Base-by-base conservation (phyloP, 2,113 vertebrate species). In the Cepphus grylle region DNA sequence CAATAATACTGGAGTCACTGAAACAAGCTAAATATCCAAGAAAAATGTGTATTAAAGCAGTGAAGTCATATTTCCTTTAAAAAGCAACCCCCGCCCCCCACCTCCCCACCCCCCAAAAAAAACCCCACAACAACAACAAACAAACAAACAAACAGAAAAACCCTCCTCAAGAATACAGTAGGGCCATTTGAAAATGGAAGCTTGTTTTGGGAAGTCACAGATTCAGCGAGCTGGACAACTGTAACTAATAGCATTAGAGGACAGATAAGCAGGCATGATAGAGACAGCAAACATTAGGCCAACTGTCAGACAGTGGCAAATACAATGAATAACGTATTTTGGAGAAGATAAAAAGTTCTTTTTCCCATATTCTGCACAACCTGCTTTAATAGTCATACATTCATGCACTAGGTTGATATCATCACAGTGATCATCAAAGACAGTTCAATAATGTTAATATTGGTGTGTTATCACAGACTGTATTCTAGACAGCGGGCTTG, bases 21-120 rank as follows among this genome's bases (percentile, higher is more conserved):
- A 85, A 93, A 86, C 26, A 67, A 96, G 47, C 47, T 93, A 74
- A 94, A 67, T 91, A 84, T 72, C 81, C 45, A 78, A 83, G 80
- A 90, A 91, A 83, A 86, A 67, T 0, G 6, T 71, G 23, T 40
- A 43, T 81, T 86, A 47, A 76, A 72, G 47, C 61, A 83, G 21
- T 86, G 45, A 86, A 85, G 36, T 81, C 4, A 14, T 79, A 81
- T 40, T 86, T 86, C 2, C 40, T 76, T 36, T 65, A 55, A 86
- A 85, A 81, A 94, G 6, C 1, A 30, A 38, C 43, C 53, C 2
- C 8, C 32, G 5, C 29, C 17, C 29, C 16, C 19, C 17, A 59
- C 17, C 25, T 17, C 9, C 9, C 23, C 19, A 43, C 43, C 17
- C 19, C 17, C 11, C 8, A 49, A 76, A 56, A 49, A 76, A 56